These are phyloP conservation scores for Tyrannus savana DNA, from an alignment of 2,113 vertebrate genomes.

Conservation along the genomic window DNA sequence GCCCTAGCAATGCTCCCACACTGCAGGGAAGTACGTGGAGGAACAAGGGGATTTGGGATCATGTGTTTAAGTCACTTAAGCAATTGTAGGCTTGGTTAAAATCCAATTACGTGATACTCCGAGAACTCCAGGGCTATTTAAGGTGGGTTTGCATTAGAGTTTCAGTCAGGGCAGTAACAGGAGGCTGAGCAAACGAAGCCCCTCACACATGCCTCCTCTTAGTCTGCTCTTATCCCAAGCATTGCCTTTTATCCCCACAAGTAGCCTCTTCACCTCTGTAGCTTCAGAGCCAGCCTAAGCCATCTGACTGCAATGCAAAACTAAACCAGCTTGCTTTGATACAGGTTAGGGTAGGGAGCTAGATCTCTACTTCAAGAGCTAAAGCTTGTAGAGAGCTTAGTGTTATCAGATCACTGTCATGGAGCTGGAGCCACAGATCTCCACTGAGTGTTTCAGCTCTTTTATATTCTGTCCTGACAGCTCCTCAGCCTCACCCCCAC, in stretches of 20 bases:
- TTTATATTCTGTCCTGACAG: background rate
- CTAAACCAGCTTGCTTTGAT: background rate
- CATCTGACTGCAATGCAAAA: background rate
- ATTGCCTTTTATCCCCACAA: background rate
- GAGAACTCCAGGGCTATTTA: background rate
- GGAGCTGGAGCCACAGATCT: background rate
- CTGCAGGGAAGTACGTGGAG: background rate
- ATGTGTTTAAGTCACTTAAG: conserved; percentile 58
- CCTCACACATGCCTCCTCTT: background rate
- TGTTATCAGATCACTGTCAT: background rate
- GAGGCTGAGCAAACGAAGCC: background rate
- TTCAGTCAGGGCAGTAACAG: background rate
- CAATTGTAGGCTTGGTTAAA: conserved; percentile 17
- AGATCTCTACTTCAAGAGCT: background rate
- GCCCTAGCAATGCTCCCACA: background rate
- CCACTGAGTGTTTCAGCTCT: background rate
- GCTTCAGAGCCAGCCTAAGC: background rate
- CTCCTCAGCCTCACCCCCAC: background rate
- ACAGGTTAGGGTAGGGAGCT: background rate
- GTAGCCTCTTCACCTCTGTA: background rate
- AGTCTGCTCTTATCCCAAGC: background rate
- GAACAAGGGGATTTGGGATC: conserved; percentile 54
- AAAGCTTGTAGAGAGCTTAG: background rate
- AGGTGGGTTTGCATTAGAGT: background rate
- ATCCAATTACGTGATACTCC: background rate